These are phyloP conservation scores for Bacillus rossius DNA, from an alignment of 1,140 invertebrate species.

Conservation along the genomic window DNA sequence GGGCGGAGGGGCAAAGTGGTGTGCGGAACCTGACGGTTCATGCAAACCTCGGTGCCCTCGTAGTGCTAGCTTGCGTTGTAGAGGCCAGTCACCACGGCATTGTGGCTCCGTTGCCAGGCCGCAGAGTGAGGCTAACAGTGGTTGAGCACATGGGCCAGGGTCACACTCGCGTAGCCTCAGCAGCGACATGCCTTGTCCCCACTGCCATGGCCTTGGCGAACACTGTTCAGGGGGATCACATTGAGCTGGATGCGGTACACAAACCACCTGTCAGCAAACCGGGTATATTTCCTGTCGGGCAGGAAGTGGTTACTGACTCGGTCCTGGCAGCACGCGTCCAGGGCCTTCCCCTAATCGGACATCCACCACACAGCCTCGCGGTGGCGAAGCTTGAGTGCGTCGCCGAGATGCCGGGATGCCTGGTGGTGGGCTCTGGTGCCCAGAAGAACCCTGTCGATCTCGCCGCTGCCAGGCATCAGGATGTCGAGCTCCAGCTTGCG, in stretches of 20 bases:
- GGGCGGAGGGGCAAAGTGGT: neutral
- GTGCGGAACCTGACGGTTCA: neutral
- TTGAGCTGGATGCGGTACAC: conserved; percentile 36
- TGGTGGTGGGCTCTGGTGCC: neutral
- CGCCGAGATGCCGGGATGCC: neutral
- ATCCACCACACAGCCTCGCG: neutral
- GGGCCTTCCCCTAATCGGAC: neutral
- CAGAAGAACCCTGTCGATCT: neutral
- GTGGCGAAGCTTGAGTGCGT: neutral
- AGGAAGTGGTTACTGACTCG: conserved; percentile 28
- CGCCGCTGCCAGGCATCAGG: neutral
- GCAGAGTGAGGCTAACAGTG: conserved; percentile 27
- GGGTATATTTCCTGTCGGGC: conserved; percentile 22
- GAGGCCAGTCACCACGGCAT: conserved; percentile 15
- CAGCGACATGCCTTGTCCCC: conserved; percentile 23
- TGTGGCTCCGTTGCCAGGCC: conserved; percentile 11
- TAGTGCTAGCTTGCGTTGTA: neutral
- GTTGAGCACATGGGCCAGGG: conserved; percentile 32
- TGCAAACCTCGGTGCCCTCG: neutral
- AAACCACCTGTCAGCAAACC: conserved; percentile 40
- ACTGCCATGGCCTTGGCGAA: conserved; percentile 14
- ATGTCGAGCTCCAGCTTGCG: neutral
- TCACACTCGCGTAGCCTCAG: conserved; percentile 26
- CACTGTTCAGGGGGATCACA: conserved; percentile 31
- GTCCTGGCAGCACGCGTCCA: neutral